Evolutionary conservation across 2,888 invertebrate species (phyloP).

Genomic region (Himalopsyche anomala): DNA sequence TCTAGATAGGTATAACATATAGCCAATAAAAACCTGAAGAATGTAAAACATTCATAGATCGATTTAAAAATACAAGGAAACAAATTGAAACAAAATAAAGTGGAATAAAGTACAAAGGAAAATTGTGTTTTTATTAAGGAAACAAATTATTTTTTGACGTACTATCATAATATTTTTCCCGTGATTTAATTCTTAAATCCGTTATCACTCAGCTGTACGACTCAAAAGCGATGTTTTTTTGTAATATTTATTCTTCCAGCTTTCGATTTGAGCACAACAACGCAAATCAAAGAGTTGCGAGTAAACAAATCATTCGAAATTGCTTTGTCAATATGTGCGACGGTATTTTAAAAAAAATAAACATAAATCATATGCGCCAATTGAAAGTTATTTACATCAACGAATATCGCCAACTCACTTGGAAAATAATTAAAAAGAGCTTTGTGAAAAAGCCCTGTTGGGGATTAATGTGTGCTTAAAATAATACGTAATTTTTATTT

Average conservation of each 20-base stretch:
- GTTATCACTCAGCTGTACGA: neutral
- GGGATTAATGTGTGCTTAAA: neutral
- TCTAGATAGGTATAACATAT: no score
- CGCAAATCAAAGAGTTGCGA: constrained; percentile 16
- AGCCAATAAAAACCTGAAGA: no score
- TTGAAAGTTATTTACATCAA: constrained; percentile 6
- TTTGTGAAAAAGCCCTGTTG: neutral
- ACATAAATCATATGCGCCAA: constrained; percentile 8
- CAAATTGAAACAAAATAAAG: no score
- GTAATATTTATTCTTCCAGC: neutral
- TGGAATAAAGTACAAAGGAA: no score
- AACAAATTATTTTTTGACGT: no score
- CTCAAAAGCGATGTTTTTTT: neutral
- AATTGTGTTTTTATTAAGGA: no score
- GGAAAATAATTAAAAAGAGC: constrained; percentile 6
- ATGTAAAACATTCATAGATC: no score
- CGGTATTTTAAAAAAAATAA: neutral
- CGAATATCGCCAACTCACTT: neutral
- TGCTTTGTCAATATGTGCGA: constrained; percentile 13
- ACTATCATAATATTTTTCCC: no score
- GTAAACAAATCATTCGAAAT: constrained; percentile 13
- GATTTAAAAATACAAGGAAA: no score
- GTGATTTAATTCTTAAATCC: neutral
- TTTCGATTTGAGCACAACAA: neutral
- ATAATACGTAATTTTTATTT: no score